phyloP scores from a whole-genome alignment of 2,888 invertebrate genomes.

The Amphimallon solstitiale region DNA sequence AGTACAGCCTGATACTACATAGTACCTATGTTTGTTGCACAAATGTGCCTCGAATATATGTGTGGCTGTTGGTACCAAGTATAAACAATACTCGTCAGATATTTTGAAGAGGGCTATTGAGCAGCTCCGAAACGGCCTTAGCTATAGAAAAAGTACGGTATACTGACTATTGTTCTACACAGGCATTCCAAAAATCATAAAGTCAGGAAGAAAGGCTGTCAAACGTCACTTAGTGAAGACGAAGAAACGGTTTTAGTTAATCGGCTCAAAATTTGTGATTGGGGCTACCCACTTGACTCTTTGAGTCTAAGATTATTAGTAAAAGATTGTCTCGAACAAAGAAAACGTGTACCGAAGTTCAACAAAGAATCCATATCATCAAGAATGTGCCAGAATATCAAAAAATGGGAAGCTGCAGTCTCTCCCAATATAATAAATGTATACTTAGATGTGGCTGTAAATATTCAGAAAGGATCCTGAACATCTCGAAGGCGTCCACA shows the following conservation, averaged over 20 bases:
- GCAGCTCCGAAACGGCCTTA: neutral
- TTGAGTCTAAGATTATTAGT: neutral
- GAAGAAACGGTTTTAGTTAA: neutral
- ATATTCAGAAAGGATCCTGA: neutral
- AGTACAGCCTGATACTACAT: too few relatives aligned
- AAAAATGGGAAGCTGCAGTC: neutral
- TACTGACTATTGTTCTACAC: neutral
- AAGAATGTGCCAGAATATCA: constrained; percentile 3
- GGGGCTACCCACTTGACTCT: neutral
- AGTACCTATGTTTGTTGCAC: too few relatives aligned
- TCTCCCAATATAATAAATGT: neutral
- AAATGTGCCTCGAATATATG: too few relatives aligned
- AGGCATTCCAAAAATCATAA: neutral
- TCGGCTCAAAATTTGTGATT: constrained; percentile 8
- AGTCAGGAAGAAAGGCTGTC: constrained; percentile 1
- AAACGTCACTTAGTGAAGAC: constrained; percentile 1
- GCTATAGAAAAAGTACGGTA: neutral
- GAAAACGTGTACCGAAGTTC: neutral
- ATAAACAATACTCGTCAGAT: neutral
- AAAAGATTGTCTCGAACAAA: constrained; percentile 1
- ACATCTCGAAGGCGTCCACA: neutral
- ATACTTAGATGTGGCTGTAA: neutral
- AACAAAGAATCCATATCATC: constrained; percentile 6
- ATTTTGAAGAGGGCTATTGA: neutral
- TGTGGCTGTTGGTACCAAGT: neutral